Evolutionary conservation across 2,113 vertebrate species (phyloP).

Genomic region (Chrysemys picta): DNA sequence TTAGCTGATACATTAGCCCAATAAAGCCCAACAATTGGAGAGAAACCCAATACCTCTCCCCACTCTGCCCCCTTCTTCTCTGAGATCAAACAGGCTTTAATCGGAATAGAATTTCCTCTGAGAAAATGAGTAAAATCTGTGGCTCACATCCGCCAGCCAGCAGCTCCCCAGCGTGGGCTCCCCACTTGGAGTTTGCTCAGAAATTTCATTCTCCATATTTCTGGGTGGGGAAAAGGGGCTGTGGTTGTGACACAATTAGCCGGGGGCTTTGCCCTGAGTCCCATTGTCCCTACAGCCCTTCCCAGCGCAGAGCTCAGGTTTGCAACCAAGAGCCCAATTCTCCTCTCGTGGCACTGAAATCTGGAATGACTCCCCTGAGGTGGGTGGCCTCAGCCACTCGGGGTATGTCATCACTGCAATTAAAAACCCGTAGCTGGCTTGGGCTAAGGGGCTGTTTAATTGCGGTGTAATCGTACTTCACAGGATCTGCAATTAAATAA

Average conservation of each 20-base stretch:
- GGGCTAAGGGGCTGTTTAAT: neutral
- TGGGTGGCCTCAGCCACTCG: neutral
- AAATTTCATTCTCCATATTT: no score
- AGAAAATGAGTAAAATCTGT: slow-evolving; percentile 69
- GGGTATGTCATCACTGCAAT: neutral
- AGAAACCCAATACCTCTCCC: slow-evolving; percentile 16
- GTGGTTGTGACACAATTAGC: neutral
- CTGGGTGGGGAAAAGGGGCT: neutral
- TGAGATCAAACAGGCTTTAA: slow-evolving; percentile 62
- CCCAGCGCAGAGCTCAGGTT: neutral
- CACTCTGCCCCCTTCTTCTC: neutral
- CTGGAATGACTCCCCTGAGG: neutral
- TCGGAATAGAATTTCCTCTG: slow-evolving; percentile 70
- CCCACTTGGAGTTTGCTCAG: neutral
- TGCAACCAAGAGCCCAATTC: neutral
- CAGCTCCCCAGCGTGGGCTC: neutral
- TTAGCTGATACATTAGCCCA: neutral
- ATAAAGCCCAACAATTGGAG: slow-evolving; percentile 27
- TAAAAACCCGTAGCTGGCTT: neutral
- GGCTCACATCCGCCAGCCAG: slow-evolving; percentile 6
- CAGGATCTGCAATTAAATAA: neutral
- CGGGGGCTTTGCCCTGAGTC: neutral
- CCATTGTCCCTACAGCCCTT: no score
- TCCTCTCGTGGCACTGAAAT: neutral
- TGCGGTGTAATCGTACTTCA: neutral